Conservation (phyloP, 2,797 vertebrate genomes). For the Malurus leucopterus region DNA sequence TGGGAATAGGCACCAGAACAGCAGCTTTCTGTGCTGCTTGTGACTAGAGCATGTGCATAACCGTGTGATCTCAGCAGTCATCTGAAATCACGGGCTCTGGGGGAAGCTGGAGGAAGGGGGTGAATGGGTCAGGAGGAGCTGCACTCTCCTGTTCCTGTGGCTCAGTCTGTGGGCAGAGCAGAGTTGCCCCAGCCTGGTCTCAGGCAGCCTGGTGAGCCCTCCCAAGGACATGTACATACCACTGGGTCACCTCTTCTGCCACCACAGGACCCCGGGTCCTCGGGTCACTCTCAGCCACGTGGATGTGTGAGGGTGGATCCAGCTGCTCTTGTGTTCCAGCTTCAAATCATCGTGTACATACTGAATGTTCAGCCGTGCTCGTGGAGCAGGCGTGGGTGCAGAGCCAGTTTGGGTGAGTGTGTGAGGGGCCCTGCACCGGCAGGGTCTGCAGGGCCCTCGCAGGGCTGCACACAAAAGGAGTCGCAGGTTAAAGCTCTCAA, state of each 20-base stretch:
- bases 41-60: constrained; percentile 21
- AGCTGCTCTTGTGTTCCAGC: constrained; percentile 30
- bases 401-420: neutral
- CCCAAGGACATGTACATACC: constrained; percentile 5
- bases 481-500: constrained; percentile 1
- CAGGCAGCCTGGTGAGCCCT: neutral
- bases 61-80: constrained; percentile 37
- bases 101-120: constrained; percentile 2
- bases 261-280: neutral
- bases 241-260: constrained; percentile 7
- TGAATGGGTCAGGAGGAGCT: constrained; percentile 5
- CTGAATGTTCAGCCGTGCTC: constrained; percentile 39
- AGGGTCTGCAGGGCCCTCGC: neutral
- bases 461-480: neutral
- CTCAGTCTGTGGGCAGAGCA: constrained; percentile 21
- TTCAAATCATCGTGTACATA: constrained; percentile 48
- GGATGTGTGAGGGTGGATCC: neutral
- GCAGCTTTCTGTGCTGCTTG: constrained; percentile 59
- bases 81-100: constrained; percentile 3
- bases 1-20: constrained; percentile 35
- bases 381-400: neutral
- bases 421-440: neutral
- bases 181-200: neutral
- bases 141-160: constrained; percentile 10
- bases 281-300: neutral